A percentile compares a stretch with the other conserved stretches of the same genome.
Evolutionary conservation across 2,797 vertebrate genomes (phyloP).

Genomic region (Falco biarmicus): DNA sequence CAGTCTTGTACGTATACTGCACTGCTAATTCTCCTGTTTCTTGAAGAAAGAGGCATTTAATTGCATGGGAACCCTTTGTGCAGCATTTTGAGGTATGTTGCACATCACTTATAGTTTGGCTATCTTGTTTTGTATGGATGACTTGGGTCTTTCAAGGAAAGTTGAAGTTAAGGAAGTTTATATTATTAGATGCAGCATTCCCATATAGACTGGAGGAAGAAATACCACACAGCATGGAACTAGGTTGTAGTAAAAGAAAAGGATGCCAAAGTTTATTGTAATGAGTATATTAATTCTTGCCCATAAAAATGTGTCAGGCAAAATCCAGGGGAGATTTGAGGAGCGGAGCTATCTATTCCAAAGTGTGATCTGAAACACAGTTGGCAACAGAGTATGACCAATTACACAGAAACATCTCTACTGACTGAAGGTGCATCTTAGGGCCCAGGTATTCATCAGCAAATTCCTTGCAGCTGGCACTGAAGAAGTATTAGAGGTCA

Average conservation of each 20-base stretch:
- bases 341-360: not conserved
- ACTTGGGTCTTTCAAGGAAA: not conserved
- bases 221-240: not conserved
- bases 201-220: not conserved
- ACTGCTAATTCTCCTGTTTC: not conserved
- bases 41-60: not conserved
- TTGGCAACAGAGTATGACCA: not conserved
- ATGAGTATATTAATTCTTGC: not conserved
- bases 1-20: not conserved
- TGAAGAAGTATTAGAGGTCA: not conserved
- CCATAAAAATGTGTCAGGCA: not conserved
- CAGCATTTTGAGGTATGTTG: not conserved
- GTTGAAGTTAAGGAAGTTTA: not conserved
- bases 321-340: not conserved
- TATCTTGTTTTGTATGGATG: not conserved
- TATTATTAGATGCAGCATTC: not conserved
- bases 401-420: not conserved
- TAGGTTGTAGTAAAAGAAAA: not conserved
- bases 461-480: not conserved
- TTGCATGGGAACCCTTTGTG: not conserved
- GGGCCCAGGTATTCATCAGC: not conserved
- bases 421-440: not conserved
- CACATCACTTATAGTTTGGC: rapidly evolving
- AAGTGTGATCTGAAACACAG: not conserved
- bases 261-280: not conserved